phyloP scores from a whole-genome alignment of 2,888 invertebrate species.

The Apamea monoglypha region DNA sequence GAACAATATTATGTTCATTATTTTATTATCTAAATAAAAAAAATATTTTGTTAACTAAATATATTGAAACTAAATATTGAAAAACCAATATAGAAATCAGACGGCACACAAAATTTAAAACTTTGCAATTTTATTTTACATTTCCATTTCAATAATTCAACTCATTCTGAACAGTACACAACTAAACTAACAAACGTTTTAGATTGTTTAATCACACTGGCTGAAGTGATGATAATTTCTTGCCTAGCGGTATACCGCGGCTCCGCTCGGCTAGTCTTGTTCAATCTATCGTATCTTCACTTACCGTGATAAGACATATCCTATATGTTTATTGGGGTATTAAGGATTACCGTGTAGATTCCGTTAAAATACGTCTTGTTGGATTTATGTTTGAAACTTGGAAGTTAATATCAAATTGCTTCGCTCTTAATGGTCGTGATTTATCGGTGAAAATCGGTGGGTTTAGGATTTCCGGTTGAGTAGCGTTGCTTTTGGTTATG shows the following conservation, averaged over 20 bases:
- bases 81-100: conserved; percentile 5
- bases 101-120: background rate
- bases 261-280: conserved; percentile 43
- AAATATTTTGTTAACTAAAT: background rate
- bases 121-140: background rate
- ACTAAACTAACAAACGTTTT: background rate
- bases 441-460: conserved; percentile 40
- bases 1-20: background rate
- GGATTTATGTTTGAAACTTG: conserved; percentile 47
- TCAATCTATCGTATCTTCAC: conserved; percentile 58
- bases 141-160: conserved; percentile 15
- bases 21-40: background rate
- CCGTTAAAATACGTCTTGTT: conserved; percentile 49
- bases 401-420: conserved; percentile 27
- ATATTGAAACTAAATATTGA: background rate
- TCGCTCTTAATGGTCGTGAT: conserved; percentile 30
- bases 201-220: background rate
- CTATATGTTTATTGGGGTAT: conserved; percentile 64
- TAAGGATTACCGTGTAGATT: conserved; percentile 54
- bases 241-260: conserved; percentile 51
- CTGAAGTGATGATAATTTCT: conserved; percentile 23
- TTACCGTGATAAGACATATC: conserved; percentile 49
- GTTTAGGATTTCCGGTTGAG: conserved; percentile 10
- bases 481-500: background rate
- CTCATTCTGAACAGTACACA: background rate